Percentiles rank a stretch among this genome's conserved stretches.
Conservation (phyloP, 2,797 vertebrate genomes). For the Pseudomugil gertrudae region DNA sequence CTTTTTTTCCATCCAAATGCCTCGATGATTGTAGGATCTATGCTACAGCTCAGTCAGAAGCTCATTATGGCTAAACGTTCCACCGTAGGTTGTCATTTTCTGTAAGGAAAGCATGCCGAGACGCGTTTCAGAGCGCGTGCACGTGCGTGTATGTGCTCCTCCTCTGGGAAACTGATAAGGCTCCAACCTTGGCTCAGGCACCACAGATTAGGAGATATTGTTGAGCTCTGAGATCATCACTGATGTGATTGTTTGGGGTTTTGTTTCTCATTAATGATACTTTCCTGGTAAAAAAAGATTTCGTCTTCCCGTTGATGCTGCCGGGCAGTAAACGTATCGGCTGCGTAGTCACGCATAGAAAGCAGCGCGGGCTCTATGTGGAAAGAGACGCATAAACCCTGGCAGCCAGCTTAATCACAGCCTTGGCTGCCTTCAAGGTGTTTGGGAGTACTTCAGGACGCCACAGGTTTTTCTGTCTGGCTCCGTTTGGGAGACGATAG, state of each 20-base stretch:
- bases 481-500: constrained; percentile 40
- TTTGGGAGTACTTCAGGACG: constrained; percentile 61
- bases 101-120: constrained; percentile 48
- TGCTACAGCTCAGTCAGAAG: constrained; percentile 30
- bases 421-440: constrained; percentile 53
- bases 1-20: constrained; percentile 12
- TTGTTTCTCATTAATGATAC: constrained; percentile 30
- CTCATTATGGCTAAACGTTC: constrained; percentile 53
- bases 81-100: constrained; percentile 57
- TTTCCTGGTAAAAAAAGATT: constrained; percentile 14
- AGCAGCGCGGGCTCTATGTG: no score
- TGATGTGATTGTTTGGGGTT: constrained; percentile 34
- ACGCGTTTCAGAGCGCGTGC: constrained; percentile 43
- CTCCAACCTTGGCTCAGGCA: constrained; percentile 34
- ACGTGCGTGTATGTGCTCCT: constrained; percentile 26
- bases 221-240: no score
- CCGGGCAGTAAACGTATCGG: constrained; percentile 8
- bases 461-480: constrained; percentile 75
- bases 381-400: constrained; percentile 28
- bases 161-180: constrained; percentile 26
- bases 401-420: constrained; percentile 69
- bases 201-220: constrained; percentile 50
- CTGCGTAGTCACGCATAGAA: no score
- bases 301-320: background rate
- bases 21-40: constrained; percentile 18